Evolutionary conservation across 2,797 vertebrate species (phyloP), one percentile per base, ranked within the genome.

Genomic region (Limnodromus scolopaceus): DNA sequence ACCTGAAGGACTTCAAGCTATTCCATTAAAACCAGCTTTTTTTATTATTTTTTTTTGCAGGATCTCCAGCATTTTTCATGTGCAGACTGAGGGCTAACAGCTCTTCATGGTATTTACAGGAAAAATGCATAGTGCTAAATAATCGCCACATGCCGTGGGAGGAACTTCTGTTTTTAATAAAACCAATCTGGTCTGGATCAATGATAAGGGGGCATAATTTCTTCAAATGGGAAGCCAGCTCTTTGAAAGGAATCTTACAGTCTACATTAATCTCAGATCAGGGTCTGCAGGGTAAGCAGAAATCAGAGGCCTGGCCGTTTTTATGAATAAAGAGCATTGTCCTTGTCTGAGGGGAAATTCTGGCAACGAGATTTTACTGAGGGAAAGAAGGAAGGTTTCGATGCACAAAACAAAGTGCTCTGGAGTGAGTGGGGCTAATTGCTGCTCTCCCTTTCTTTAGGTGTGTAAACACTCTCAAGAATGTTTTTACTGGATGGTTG

Each of bases 131-230:
- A 92, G 96, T 97, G 96, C 77, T 97, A 97, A 97, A 96, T 96
- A 97, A 97, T 96, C 64, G 45, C 94, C 96, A 97, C 97, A 97
- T 97, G 95, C 80, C 4, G 49, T 97, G 92, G 94, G 96, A 97
- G 89, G 79, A 95, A 97, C 95, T 98, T 97, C 97, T 98, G 98
- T 97, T 98, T 98, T 94, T 85, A 96, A 98, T 97, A 97, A 98
- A 98, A 94, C 55, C 97, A 97, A 87, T 98, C 97, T 98, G 97
- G 96, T 96, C 97, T 96, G 90, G 97, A 98, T 98, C 96, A 98
- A 94, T 97, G 97, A 98, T 98, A 97, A 98, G 96, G 84, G 92
- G 93, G 83, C 97, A 97, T 93, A 92, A 93, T 96, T 96, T 96
- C 93, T 97, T 97, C 97, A 97, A 96, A 97, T 96, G 96, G 83